Evolutionary conservation across 2,888 invertebrate species (phyloP).

Genomic region (Listrodromus nycthemerus): DNA sequence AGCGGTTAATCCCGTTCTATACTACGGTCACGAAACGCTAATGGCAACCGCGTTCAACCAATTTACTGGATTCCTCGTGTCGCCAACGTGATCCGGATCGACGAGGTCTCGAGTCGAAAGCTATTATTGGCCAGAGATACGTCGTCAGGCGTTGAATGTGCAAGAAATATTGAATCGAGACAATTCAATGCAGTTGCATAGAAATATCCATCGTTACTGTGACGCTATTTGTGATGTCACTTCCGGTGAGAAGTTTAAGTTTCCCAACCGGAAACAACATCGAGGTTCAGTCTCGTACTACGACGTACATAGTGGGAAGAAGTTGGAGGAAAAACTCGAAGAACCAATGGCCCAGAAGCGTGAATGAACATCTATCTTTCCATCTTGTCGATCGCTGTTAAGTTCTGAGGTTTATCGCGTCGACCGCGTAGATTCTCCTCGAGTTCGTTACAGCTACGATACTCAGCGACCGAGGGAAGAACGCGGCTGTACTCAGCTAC

Average conservation of each 20-base stretch:
- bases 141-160: constrained; percentile 18
- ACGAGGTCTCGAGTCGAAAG: constrained; percentile 44
- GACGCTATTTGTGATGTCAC: too few relatives aligned
- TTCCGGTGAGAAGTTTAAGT: too few relatives aligned
- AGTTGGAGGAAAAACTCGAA: too few relatives aligned
- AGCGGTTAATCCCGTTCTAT: not conserved
- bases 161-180: constrained; percentile 54
- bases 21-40: constrained; percentile 5
- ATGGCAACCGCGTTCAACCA: constrained; percentile 61
- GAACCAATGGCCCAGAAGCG: too few relatives aligned
- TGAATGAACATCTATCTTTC: not conserved
- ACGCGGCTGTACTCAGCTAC: not conserved
- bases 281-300: too few relatives aligned
- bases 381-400: not conserved
- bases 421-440: constrained; percentile 22
- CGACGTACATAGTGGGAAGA: too few relatives aligned
- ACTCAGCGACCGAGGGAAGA: not conserved
- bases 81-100: constrained; percentile 43
- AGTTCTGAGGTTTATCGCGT: constrained; percentile 36
- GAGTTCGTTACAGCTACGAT: constrained; percentile 2
- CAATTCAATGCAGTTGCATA: constrained; percentile 1
- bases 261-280: too few relatives aligned
- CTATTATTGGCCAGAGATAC: constrained; percentile 45
- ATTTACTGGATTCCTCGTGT: constrained; percentile 51
- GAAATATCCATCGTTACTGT: not conserved